Evolutionary conservation across 2,888 invertebrate genomes (phyloP).

Genomic region (Sipha maydis): DNA sequence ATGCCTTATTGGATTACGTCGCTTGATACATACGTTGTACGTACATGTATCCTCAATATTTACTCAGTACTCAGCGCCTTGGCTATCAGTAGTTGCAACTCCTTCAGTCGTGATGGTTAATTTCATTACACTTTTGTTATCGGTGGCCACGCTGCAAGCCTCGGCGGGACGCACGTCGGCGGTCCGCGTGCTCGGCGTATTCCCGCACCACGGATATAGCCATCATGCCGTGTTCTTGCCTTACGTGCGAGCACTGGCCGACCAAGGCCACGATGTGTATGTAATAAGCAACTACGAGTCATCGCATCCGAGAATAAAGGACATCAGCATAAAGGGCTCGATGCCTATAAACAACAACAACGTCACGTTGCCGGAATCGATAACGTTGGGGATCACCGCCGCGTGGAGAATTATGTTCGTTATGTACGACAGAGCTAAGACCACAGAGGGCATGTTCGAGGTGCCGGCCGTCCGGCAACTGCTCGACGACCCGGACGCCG

Average conservation of each 20-base stretch:
- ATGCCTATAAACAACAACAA: constrained; percentile 21
- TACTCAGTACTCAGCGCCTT: too few relatives aligned
- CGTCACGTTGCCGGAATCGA: not conserved
- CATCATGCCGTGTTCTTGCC: constrained; percentile 57
- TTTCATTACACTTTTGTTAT: not conserved
- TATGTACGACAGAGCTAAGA: not conserved
- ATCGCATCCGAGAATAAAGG: constrained; percentile 38
- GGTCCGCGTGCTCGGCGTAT: constrained; percentile 62
- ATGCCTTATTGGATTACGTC: too few relatives aligned
- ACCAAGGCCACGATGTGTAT: constrained; percentile 59
- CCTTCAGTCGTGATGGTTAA: too few relatives aligned
- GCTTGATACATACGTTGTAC: too few relatives aligned
- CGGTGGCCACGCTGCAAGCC: not conserved
- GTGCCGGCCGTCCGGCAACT: constrained; percentile 32
- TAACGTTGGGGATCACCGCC: not conserved
- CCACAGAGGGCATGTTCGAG: constrained; percentile 11
- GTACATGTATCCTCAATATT: too few relatives aligned
- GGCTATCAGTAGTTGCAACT: too few relatives aligned
- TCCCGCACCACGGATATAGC: constrained; percentile 62
- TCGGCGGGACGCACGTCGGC: not conserved
- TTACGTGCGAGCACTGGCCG: constrained; percentile 45
- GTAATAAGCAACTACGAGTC: constrained; percentile 30
- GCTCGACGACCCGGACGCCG: not conserved
- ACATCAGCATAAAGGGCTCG: constrained; percentile 25
- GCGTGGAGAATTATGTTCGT: not conserved